Base-by-base conservation (phyloP, 2,113 vertebrate genomes). In the Donacobius atricapilla region DNA sequence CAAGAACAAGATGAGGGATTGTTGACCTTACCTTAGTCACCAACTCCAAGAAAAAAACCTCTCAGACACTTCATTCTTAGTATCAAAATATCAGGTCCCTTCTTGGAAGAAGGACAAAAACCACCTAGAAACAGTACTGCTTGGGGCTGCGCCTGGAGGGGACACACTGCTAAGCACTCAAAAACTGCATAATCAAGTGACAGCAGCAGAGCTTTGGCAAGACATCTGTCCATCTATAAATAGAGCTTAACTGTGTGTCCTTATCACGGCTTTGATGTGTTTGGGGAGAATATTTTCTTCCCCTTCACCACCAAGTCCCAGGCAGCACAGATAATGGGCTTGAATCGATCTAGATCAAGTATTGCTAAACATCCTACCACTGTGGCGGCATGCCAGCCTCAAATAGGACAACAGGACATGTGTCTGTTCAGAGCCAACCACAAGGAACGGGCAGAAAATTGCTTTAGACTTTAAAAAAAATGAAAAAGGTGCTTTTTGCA, bases 361-460 rank as follows among this genome's bases (percentile, higher is more conserved):
- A 96, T 92, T 97, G 93, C 95, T 97, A 89, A 97, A 96, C 96
- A 94, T 97, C 93, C 94, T 93, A 93, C 94, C 91, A 95, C 51
- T 0, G 0, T 97, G 94, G 95, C 96, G 93, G 86, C 60, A 10
- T 1, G 95, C 95, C 94, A 97, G 83, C 56, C 65, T 89, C 89
- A 90, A 93, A 95, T 25, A 94, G 80, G 94, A 95, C 93, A 93
- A 87, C 76, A 75, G 91, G 96, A 96, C 94, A 89, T 90, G 96
- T 95, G 94, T 93, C 83, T 92, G 64, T 33, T 94, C 89, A 56
- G 91, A 95, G 83, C 80, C 95, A 94, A 95, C 95, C 91, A 90
- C 91, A 94, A 97, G 83, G 11, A 94, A 48, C 53, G 16, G 76
- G 47, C 83, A 96, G 95, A 96, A 96, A 93, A 96, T 89, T 89